Conservation (phyloP, 2,888 invertebrate genomes). For the Tromatobia lineatoria region DNA sequence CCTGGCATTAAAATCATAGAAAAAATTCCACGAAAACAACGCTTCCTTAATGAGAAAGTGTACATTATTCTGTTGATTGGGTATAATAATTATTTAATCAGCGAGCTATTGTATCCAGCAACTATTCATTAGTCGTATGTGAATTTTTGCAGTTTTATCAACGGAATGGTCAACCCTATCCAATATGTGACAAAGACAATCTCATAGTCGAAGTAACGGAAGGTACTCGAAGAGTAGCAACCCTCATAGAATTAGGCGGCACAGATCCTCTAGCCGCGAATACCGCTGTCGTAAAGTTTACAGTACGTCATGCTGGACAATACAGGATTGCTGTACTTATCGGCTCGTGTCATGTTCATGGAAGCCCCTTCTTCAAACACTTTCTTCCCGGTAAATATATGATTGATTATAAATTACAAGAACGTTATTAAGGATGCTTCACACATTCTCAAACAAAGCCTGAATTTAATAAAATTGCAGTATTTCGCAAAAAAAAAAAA, state of each 20-base stretch:
- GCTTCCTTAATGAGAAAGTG: too few species aligned
- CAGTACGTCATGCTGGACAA: conserved; percentile 95
- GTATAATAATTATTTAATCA: conserved; percentile 21
- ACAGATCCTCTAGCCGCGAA: conserved; percentile 94
- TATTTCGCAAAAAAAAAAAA: too few species aligned
- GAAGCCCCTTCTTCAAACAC: conserved; percentile 94
- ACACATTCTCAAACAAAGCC: too few species aligned
- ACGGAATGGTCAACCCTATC: conserved; percentile 97
- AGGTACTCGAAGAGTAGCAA: conserved; percentile 93
- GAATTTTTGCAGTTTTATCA: conserved; percentile 91
- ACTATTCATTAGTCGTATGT: not conserved
- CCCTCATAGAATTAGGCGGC: conserved; percentile 94
- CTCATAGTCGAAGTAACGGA: conserved; percentile 95
- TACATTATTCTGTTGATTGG: not conserved
- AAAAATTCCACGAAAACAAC: too few species aligned
- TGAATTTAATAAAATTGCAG: too few species aligned
- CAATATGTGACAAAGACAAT: conserved; percentile 97
- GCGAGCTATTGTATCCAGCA: not conserved
- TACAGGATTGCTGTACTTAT: conserved; percentile 95
- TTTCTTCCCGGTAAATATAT: conserved; percentile 89
- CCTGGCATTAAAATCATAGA: too few species aligned
- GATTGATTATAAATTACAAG: not conserved
- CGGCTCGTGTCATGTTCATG: conserved; percentile 92
- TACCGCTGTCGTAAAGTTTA: conserved; percentile 95
- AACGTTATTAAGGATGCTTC: not conserved